Percentiles rank a stretch among this genome's conserved stretches.
Evolutionary conservation across 2,113 vertebrate species (phyloP).

Genomic region (Myiozetetes cayanensis): DNA sequence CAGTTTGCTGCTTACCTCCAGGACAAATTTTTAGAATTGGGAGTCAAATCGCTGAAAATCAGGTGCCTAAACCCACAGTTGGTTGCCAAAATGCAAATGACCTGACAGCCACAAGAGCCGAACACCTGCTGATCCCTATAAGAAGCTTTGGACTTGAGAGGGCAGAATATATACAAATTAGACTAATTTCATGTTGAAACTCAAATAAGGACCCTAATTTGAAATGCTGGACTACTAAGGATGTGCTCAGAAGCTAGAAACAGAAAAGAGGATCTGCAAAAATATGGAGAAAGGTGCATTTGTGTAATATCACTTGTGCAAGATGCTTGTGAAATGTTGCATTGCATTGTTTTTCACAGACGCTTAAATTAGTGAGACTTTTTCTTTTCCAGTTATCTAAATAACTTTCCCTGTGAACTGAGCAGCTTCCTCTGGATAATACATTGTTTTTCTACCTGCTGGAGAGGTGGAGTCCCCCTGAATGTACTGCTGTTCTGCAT

Average conservation of each 20-base stretch:
- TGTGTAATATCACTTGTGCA: slow-evolving; percentile 6
- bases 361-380: not conserved
- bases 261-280: slow-evolving; percentile 35
- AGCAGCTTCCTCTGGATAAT: not conserved
- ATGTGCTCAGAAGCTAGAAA: not conserved
- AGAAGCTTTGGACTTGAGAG: not conserved
- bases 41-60: not conserved
- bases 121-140: not conserved
- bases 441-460: not conserved
- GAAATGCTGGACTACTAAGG: not conserved
- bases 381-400: not conserved
- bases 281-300: slow-evolving; percentile 13
- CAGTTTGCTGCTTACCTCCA: not conserved
- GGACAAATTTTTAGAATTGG: not conserved
- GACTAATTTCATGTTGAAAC: not conserved
- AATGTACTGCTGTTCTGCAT: not conserved
- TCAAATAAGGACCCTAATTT: not conserved
- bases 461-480: not conserved
- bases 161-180: not conserved
- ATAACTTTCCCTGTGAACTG: not conserved
- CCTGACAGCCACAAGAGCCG: not conserved
- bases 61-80: not conserved
- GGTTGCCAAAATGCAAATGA: not conserved
- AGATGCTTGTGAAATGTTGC: slow-evolving; percentile 20
- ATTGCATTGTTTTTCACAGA: not conserved